Conservation (phyloP, 2,888 invertebrate genomes). For the Protonemura montana region DNA sequence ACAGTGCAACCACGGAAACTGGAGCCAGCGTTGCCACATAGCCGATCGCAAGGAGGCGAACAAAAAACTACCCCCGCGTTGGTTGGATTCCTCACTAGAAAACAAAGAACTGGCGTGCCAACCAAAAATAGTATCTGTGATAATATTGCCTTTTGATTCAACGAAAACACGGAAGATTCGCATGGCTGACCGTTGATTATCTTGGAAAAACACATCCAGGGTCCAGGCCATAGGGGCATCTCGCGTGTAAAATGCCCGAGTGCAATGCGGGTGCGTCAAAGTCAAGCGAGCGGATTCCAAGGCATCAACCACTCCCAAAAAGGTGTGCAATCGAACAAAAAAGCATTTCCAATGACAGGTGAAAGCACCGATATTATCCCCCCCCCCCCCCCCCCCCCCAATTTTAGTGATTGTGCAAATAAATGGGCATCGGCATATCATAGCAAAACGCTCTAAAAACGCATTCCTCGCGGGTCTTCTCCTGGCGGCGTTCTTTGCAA, state of each 20-base stretch:
- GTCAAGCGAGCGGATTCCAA: not conserved
- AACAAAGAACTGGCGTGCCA: not conserved
- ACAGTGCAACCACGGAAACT: slow-evolving; percentile 12
- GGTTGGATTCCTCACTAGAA: not conserved
- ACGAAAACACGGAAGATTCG: not conserved
- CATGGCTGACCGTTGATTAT: not conserved
- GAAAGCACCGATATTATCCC: not conserved
- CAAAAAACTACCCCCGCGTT: not conserved
- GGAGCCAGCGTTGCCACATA: not conserved
- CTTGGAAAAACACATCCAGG: not conserved
- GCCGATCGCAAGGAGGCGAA: not conserved
- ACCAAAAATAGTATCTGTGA: not conserved
- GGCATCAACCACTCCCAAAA: not conserved
- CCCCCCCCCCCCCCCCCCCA: not conserved
- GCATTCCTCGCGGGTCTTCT: not conserved
- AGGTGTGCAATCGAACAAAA: not conserved
- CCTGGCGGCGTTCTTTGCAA: not conserved
- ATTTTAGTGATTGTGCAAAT: not conserved
- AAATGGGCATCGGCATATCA: not conserved
- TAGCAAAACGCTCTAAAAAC: not conserved
- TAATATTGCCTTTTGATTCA: not conserved
- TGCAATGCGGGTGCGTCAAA: not conserved
- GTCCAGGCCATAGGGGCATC: not conserved
- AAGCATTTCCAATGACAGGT: not conserved
- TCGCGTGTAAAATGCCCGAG: not conserved